Percentiles rank a stretch among this genome's conserved stretches.
phyloP scores from a whole-genome alignment of 1,140 invertebrate species.

The Ips typographus region DNA sequence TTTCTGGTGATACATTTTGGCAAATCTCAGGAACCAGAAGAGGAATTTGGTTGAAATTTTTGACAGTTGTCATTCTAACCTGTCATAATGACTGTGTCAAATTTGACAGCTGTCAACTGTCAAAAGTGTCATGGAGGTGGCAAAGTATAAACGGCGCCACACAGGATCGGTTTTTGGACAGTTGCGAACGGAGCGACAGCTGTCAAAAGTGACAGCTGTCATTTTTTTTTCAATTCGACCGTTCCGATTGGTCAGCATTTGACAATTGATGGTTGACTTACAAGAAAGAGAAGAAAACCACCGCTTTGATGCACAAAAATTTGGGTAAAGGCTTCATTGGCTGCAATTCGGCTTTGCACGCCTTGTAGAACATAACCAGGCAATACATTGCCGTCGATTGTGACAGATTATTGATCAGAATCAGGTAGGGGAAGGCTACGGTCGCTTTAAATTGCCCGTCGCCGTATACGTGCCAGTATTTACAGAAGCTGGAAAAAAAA shows the following conservation, averaged over 20 bases:
- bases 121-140: too few relatives aligned
- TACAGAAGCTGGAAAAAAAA: constrained; percentile 72
- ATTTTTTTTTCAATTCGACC: too few relatives aligned
- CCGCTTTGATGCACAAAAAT: constrained; percentile 97
- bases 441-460: constrained; percentile 85
- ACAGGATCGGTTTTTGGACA: too few relatives aligned
- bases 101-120: too few relatives aligned
- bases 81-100: too few relatives aligned
- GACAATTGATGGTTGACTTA: constrained; percentile 60
- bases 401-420: constrained; percentile 90
- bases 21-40: too few relatives aligned
- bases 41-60: too few relatives aligned
- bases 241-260: background rate
- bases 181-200: too few relatives aligned
- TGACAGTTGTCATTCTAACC: too few relatives aligned
- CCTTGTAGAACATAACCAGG: constrained; percentile 90
- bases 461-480: constrained; percentile 81
- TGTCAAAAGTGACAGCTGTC: too few relatives aligned
- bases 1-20: too few relatives aligned
- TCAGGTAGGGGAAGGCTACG: constrained; percentile 87
- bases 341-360: constrained; percentile 80
- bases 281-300: constrained; percentile 98
- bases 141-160: too few relatives aligned
- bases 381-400: constrained; percentile 97
- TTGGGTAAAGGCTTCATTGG: constrained; percentile 94